These are phyloP conservation scores for Tipula unca DNA, from an alignment of 2,888 invertebrate genomes.

Conservation along the genomic window DNA sequence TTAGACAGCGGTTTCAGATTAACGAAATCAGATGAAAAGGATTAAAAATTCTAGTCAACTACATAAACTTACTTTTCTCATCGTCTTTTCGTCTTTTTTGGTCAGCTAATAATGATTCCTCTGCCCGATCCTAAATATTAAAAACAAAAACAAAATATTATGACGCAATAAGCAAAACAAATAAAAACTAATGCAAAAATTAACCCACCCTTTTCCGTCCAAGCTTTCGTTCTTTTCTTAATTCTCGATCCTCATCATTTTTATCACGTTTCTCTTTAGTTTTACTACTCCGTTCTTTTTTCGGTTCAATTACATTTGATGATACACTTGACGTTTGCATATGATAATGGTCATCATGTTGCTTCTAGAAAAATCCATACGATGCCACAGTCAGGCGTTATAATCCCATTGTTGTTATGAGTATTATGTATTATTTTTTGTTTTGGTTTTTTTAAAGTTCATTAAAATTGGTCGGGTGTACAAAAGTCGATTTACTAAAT, in stretches of 20 bases:
- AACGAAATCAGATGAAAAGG: too few relatives aligned
- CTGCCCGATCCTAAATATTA: conserved; percentile 57
- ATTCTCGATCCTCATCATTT: conserved; percentile 71
- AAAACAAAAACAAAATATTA: background rate
- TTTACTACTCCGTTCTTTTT: conserved; percentile 46
- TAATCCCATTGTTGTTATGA: conserved; percentile 17
- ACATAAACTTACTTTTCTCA: conserved; percentile 44
- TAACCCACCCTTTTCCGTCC: conserved; percentile 64
- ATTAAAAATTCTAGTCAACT: background rate
- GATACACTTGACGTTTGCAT: conserved; percentile 22
- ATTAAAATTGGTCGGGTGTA: conserved; percentile 15
- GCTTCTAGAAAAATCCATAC: conserved; percentile 32
- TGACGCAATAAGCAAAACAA: conserved; percentile 26
- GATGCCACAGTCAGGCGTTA: conserved; percentile 17
- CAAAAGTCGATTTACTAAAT: background rate
- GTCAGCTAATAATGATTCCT: conserved; percentile 58
- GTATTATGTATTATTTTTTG: conserved; percentile 15
- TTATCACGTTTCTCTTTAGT: conserved; percentile 52
- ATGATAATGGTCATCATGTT: conserved; percentile 32
- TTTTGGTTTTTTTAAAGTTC: background rate
- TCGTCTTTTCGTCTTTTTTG: conserved; percentile 74
- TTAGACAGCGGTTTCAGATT: too few relatives aligned
- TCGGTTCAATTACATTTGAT: conserved; percentile 25
- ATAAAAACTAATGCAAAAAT: background rate
- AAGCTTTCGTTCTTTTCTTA: conserved; percentile 71